Evolutionary conservation across 2,113 vertebrate species (phyloP), one percentile per base, ranked within the genome.

Genomic region (Ptilonorhynchus violaceus): DNA sequence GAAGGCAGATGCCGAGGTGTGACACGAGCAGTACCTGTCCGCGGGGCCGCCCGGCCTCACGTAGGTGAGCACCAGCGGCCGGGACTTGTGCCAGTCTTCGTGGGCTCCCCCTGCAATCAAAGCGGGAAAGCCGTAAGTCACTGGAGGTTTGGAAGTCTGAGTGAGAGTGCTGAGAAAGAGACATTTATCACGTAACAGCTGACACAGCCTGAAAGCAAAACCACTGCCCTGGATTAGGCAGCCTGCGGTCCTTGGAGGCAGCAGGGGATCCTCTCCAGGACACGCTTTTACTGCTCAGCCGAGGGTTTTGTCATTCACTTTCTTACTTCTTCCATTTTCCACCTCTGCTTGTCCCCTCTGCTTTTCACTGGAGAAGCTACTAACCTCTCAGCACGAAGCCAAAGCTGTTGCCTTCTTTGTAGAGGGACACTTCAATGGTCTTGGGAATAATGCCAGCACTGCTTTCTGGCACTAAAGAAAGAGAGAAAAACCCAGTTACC

Each of bases 321-420:
- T 67, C 60, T 58, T 58, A 27, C 31, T 83, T 50, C 64, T 55
- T 47, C 17, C 2, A 0, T 50, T 78, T 87, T 64, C 47, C 41
- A 66, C 23, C 31, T 77, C 73, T 94, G 58, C 14, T 76, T 50
- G 22, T 50, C 6, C 50, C 9, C 21, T 25, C 33, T 42, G 17
- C 46, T 88, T 89, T 68, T 63, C 58, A 41, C 22, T 30, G 12
- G 28, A 88, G 72, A 85, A 91, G 47, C 37, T 64, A 97, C 98
- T 98, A 91, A 99, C 99, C 99, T 99, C 99, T 98, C 94, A 99
- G 98, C 84, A 99, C 99, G 5, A 99, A 99, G 53, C 99, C 99
- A 95, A 99, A 99, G 97, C 99, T 99, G 97, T 98, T 99, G 82
- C 99, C 99, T 95, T 99, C 99, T 96, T 99, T 99, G 97, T 99